Evolutionary conservation across 2,113 vertebrate species (phyloP).

Genomic region (Dromaius novaehollandiae): DNA sequence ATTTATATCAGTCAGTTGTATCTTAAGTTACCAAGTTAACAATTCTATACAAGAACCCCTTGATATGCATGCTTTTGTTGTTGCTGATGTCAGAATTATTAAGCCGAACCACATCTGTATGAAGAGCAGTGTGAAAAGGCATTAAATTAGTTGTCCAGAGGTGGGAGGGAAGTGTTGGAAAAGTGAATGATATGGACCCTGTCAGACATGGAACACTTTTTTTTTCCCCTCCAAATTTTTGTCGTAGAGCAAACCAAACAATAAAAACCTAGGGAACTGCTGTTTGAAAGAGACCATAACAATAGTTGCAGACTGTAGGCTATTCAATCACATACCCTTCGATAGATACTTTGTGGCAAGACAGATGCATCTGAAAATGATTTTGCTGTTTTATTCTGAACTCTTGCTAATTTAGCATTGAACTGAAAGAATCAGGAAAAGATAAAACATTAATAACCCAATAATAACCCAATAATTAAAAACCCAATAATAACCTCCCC

Average conservation of each 20-base stretch:
- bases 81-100: neutral
- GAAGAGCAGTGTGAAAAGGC: neutral
- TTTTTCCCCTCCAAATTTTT: neutral
- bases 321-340: constrained; percentile 81
- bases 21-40: neutral
- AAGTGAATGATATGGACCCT: neutral
- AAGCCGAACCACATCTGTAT: neutral
- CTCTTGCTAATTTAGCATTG: constrained; percentile 85
- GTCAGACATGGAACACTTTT: no score
- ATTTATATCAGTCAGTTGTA: neutral
- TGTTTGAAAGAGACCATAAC: neutral
- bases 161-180: neutral
- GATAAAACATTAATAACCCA: neutral
- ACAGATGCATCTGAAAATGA: constrained; percentile 69
- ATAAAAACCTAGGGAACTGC: neutral
- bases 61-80: neutral
- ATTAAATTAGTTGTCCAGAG: neutral
- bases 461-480: neutral
- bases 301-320: accelerated
- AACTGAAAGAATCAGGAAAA: constrained; percentile 79
- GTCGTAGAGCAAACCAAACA: neutral
- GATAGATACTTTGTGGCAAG: constrained; percentile 87
- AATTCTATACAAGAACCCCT: neutral
- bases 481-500: neutral
- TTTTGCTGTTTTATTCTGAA: constrained; percentile 79